A percentile compares a stretch with the other conserved stretches of the same genome.
Evolutionary conservation across 1,140 invertebrate genomes (phyloP).

Genomic region (Helicoverpa armigera): DNA sequence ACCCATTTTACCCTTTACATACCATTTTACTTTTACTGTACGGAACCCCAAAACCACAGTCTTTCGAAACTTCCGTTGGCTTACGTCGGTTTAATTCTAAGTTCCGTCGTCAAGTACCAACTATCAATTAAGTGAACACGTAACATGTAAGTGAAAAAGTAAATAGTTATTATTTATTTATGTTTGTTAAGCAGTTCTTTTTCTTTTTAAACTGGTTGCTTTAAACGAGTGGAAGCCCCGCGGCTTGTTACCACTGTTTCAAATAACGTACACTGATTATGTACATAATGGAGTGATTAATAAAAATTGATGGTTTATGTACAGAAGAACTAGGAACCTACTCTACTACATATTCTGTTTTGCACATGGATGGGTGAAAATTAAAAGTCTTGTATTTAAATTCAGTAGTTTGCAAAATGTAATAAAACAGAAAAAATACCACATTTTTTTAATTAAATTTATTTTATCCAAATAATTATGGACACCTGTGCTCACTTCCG

Average conservation of each 20-base stretch:
- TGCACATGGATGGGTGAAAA: no score
- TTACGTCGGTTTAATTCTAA: constrained; percentile 17
- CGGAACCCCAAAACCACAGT: neutral
- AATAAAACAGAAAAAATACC: no score
- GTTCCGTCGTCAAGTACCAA: constrained; percentile 9
- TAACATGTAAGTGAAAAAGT: constrained; percentile 10
- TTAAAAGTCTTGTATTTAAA: no score
- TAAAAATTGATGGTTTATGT: no score
- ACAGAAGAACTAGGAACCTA: no score
- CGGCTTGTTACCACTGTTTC: neutral
- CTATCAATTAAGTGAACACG: constrained; percentile 12
- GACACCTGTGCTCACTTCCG: no score
- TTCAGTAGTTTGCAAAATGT: no score
- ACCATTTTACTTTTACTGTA: no score
- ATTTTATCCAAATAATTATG: no score
- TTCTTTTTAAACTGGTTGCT: neutral
- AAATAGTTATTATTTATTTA: constrained; percentile 25
- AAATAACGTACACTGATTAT: neutral
- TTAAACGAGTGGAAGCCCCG: neutral
- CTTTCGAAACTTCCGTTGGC: constrained; percentile 29
- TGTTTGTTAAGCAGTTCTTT: constrained; percentile 4
- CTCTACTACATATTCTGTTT: no score
- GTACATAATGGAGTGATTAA: neutral
- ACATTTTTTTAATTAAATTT: no score
- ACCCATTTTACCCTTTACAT: no score